A percentile compares a stretch with the other conserved stretches of the same genome.
phyloP scores from a whole-genome alignment of 1,140 invertebrate species.

The Brachionus calyciflorus region DNA sequence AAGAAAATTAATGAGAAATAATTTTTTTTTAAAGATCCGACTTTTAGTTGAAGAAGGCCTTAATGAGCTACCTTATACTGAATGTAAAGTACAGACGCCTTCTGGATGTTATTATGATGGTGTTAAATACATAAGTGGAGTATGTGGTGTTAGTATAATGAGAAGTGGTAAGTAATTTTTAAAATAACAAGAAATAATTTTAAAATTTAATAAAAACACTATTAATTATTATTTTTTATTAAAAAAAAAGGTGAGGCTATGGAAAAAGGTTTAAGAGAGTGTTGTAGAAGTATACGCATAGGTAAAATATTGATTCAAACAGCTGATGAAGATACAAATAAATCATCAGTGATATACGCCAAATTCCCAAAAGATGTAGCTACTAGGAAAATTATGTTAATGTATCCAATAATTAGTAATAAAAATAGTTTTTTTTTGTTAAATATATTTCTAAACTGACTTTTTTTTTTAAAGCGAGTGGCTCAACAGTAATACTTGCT shows the following conservation, averaged over 20 bases:
- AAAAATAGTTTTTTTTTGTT: constrained; percentile 48
- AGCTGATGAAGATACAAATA: constrained; percentile 89
- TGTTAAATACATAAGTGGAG: constrained; percentile 86
- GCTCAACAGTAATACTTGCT: constrained; percentile 89
- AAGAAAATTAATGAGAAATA: neutral
- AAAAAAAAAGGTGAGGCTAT: constrained; percentile 77
- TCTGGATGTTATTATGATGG: constrained; percentile 70
- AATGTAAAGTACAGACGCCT: constrained; percentile 83
- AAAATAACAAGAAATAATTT: neutral
- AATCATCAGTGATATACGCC: constrained; percentile 92
- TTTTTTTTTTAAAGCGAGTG: constrained; percentile 66
- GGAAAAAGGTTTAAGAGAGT: constrained; percentile 91
- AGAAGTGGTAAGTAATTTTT: constrained; percentile 66
- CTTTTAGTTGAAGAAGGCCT: constrained; percentile 96
- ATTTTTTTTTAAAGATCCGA: constrained; percentile 68
- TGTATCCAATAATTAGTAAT: constrained; percentile 96
- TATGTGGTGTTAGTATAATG: constrained; percentile 96
- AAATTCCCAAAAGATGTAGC: constrained; percentile 93
- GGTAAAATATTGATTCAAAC: constrained; percentile 84
- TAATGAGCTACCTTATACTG: constrained; percentile 89
- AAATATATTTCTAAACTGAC: neutral
- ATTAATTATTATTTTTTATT: neutral
- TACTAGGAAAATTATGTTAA: constrained; percentile 80
- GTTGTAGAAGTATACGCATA: constrained; percentile 90
- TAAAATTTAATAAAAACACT: neutral